Conservation (phyloP, 2,888 invertebrate species). For the Cheilosia impressa region DNA sequence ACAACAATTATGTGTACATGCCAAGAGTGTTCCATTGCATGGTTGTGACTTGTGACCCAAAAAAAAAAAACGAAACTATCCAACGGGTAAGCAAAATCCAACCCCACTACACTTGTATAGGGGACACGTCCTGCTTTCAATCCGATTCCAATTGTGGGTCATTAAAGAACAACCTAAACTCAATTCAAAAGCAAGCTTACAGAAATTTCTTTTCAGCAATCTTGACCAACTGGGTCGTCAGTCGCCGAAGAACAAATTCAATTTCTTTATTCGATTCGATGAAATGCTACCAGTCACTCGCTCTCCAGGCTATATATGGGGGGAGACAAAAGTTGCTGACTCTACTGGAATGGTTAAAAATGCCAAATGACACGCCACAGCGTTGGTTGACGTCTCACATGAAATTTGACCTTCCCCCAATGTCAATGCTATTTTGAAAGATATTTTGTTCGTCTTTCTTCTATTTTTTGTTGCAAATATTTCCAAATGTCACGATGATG, state of each 20-base stretch:
- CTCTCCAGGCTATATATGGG: conserved; percentile 1
- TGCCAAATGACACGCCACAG: conserved; percentile 53
- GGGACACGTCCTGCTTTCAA: conserved; percentile 47
- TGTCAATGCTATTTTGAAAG: conserved; percentile 48
- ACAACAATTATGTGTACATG: neutral
- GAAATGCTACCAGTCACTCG: conserved; percentile 54
- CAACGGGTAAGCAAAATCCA: neutral
- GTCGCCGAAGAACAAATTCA: conserved; percentile 19
- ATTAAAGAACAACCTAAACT: neutral
- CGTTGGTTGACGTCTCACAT: conserved; percentile 9
- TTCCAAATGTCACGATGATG: conserved; percentile 54
- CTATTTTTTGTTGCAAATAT: conserved; percentile 24
- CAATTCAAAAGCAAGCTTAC: neutral
- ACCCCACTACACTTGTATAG: neutral
- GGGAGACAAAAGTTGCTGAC: conserved; percentile 33
- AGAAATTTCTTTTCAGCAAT: conserved; percentile 39
- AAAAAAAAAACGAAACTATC: neutral
- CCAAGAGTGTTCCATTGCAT: neutral
- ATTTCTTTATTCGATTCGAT: conserved; percentile 48
- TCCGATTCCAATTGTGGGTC: conserved; percentile 21
- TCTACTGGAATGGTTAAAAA: conserved; percentile 31
- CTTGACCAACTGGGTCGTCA: conserved; percentile 33
- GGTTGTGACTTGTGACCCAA: conserved; percentile 4
- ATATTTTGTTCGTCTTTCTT: conserved; percentile 22
- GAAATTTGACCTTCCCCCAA: conserved; percentile 60